Evolutionary conservation across 2,888 invertebrate genomes (phyloP), one percentile per base, ranked within the genome.

Genomic region (Drosophila nigricruria): DNA sequence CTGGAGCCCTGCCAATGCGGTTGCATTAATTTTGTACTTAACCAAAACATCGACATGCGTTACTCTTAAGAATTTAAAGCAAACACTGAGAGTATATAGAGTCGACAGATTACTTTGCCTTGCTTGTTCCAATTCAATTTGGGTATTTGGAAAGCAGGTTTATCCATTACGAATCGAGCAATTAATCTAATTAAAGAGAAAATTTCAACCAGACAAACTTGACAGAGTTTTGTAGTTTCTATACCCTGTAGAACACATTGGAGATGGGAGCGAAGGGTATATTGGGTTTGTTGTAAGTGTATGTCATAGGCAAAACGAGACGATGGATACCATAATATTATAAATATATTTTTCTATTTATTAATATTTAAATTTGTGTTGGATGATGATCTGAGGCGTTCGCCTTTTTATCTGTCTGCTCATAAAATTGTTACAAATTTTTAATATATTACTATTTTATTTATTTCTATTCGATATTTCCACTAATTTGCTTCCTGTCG

Each of bases 141-240:
- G 42, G 18, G 23, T 18, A n/a, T 49, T 67, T 36, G 45, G n/a
- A 30, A 45, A 40, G 36, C 42, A 36, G 38, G 42, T 63, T 70
- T 42, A 58, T 62, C 49, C 70, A 59, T 70, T 72, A 45, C 50
- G 65, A 60, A 72, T 56, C 52, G 36, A 50, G 47, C 59, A 53
- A 74, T 64, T 43, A 50, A 54, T 58, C 68, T 66, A 69, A 77
- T 76, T 77, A 77, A 71, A 58, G 65, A 43, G 69, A 66, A 50
- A 20, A 34, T 71, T 70, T 65, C 14, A 43, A 20, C 34, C 40
- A 57, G 68, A 40, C 50, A 52, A 60, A 56, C 40, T 65, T 67
- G 45, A 38, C 53, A 54, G 53, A 53, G 53, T 42, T 25, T 25
- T 40, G 14, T 32, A 64, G 38, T 42, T 70, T 49, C 18, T 6